These are phyloP conservation scores for Drosophila picticornis DNA, from an alignment of 2,888 invertebrate species.

Conservation along the genomic window DNA sequence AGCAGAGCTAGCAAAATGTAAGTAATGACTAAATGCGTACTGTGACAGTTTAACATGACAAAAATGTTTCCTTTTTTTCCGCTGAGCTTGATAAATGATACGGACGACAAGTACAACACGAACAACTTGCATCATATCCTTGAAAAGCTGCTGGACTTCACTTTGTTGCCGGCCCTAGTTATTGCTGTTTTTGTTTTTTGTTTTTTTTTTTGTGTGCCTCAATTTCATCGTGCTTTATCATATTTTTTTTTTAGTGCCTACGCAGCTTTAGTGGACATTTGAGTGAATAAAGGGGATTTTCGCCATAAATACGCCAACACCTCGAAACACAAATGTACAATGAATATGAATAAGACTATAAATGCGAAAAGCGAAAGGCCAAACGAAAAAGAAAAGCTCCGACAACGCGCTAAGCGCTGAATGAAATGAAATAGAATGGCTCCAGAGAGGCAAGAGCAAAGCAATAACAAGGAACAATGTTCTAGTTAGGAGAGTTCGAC, in stretches of 20 bases:
- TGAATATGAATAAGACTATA: constrained; percentile 60
- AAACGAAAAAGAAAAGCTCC: constrained; percentile 34
- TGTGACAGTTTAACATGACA: constrained; percentile 83
- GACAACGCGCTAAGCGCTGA: constrained; percentile 27
- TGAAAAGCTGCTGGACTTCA: constrained; percentile 48
- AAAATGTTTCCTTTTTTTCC: constrained; percentile 75
- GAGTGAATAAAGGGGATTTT: constrained; percentile 71
- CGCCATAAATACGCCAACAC: constrained; percentile 68
- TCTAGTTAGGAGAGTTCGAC: not conserved
- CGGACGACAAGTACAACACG: constrained; percentile 38
- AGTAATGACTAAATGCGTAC: constrained; percentile 83
- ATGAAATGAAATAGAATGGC: constrained; percentile 58
- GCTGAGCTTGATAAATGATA: constrained; percentile 81
- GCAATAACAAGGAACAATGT: not conserved
- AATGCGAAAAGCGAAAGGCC: constrained; percentile 47
- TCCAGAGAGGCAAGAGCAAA: not conserved
- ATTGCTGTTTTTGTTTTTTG: constrained; percentile 25
- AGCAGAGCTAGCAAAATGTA: constrained; percentile 61
- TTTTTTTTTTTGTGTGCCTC: constrained; percentile 17
- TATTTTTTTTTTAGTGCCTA: constrained; percentile 5
- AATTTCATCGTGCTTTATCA: constrained; percentile 56
- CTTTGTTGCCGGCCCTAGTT: constrained; percentile 42
- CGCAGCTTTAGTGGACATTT: constrained; percentile 51
- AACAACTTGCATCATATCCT: constrained; percentile 40
- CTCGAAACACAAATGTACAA: constrained; percentile 61